Conservation (phyloP, 2,113 vertebrate species). For the Buteo buteo region DNA sequence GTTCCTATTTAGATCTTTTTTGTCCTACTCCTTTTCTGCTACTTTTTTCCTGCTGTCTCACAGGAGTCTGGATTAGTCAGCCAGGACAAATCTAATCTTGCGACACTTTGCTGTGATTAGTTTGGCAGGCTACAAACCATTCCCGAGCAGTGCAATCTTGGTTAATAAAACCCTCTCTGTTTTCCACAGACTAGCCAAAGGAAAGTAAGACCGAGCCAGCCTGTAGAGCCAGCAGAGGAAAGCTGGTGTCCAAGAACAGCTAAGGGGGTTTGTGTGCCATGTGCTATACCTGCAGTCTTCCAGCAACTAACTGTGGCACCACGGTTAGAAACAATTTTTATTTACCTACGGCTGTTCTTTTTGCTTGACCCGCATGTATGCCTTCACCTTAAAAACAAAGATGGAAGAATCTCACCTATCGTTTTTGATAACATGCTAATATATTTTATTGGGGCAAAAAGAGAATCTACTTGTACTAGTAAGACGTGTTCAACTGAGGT, state of each 20-base stretch:
- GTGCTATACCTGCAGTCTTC: neutral
- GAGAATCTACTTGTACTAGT: neutral
- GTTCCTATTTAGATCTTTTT: neutral
- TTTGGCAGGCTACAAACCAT: neutral
- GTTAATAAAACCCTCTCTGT: slow-evolving; percentile 47
- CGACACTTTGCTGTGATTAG: slow-evolving; percentile 4
- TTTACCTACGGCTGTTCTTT: neutral
- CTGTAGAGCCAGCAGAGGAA: neutral
- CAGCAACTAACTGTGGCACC: neutral
- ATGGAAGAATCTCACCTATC: neutral
- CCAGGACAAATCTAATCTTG: slow-evolving; percentile 33
- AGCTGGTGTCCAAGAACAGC: neutral
- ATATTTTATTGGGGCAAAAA: neutral
- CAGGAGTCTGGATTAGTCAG: neutral
- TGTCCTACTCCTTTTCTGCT: neutral
- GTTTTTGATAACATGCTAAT: neutral
- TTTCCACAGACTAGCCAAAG: neutral
- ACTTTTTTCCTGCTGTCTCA: neutral
- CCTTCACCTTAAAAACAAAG: neutral
- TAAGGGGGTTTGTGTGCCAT: neutral
- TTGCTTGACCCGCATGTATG: neutral
- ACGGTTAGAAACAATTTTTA: neutral
- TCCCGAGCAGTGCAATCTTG: neutral
- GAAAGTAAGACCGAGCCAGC: neutral
- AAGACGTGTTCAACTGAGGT: neutral